These are phyloP conservation scores for Gallirallus australis DNA, from an alignment of 2,797 vertebrate genomes.

Conservation along the genomic window DNA sequence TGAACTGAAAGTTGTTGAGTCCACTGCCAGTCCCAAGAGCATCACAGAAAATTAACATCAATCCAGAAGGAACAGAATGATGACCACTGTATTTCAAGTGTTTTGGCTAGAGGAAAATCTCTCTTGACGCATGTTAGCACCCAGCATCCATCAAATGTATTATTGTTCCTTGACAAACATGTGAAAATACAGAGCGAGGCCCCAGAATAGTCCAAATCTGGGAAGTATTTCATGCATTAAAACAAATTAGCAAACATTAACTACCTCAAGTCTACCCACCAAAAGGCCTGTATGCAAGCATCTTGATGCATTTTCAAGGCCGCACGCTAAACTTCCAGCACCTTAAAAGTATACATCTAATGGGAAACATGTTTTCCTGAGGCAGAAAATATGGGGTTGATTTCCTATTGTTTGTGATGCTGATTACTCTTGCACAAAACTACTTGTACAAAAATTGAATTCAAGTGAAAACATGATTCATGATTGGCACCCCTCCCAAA, in stretches of 20 bases:
- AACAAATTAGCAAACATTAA: background rate
- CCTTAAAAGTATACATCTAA: background rate
- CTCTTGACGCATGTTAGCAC: slow-evolving; percentile 16
- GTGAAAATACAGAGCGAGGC: background rate
- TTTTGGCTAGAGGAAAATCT: slow-evolving; percentile 13
- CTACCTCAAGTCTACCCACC: too few relatives aligned
- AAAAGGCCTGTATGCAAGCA: background rate
- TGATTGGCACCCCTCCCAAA: background rate
- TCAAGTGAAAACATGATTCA: background rate
- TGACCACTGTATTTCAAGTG: slow-evolving; percentile 4
- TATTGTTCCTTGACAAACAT: background rate
- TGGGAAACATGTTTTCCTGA: background rate
- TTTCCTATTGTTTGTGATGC: background rate
- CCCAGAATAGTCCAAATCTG: background rate
- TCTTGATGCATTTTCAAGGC: background rate
- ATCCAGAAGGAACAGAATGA: slow-evolving; percentile 1
- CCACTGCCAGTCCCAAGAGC: slow-evolving; percentile 23
- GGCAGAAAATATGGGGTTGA: background rate
- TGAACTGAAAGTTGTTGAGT: background rate
- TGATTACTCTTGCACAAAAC: background rate
- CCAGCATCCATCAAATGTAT: background rate
- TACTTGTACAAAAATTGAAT: background rate
- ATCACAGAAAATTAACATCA: slow-evolving; percentile 63
- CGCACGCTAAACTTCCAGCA: background rate
- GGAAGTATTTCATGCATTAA: background rate